Evolutionary conservation across 2,113 vertebrate species (phyloP).

Genomic region (Antechinus stuartii): DNA sequence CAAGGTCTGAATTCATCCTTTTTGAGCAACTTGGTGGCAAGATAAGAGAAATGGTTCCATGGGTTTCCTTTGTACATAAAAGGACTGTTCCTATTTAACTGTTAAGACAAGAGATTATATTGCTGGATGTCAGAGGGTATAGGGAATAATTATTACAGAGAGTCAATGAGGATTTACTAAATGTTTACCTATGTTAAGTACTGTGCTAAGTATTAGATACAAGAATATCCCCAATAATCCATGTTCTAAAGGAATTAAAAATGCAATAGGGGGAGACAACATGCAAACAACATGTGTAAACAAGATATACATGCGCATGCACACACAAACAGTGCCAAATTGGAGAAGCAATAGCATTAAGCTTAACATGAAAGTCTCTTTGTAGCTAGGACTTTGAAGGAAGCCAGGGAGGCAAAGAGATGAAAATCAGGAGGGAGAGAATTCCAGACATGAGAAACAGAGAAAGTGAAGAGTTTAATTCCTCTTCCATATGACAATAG

Average conservation of each 20-base stretch:
- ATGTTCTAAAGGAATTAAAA: neutral
- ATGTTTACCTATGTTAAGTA: no score
- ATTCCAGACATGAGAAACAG: neutral
- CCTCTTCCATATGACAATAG: neutral
- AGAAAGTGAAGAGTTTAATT: no score
- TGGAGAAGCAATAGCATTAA: neutral
- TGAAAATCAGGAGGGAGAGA: neutral
- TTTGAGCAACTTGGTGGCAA: no score
- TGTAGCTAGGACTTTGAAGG: neutral
- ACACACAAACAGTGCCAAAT: neutral
- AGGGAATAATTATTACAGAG: neutral
- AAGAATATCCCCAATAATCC: neutral
- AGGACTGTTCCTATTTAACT: neutral
- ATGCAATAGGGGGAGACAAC: neutral
- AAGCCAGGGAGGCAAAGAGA: neutral
- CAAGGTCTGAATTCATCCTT: no score
- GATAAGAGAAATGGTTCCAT: neutral
- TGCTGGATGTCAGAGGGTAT: neutral
- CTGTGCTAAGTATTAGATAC: neutral
- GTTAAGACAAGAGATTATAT: neutral
- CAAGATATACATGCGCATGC: no score
- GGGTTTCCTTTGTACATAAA: no score
- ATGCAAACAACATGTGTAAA: neutral
- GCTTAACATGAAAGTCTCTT: neutral
- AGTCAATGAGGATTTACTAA: no score